A percentile compares a stretch with the other conserved stretches of the same genome.
These are phyloP conservation scores for Sceloporus undulatus DNA, from an alignment of 2,113 vertebrate genomes.

Conservation along the genomic window DNA sequence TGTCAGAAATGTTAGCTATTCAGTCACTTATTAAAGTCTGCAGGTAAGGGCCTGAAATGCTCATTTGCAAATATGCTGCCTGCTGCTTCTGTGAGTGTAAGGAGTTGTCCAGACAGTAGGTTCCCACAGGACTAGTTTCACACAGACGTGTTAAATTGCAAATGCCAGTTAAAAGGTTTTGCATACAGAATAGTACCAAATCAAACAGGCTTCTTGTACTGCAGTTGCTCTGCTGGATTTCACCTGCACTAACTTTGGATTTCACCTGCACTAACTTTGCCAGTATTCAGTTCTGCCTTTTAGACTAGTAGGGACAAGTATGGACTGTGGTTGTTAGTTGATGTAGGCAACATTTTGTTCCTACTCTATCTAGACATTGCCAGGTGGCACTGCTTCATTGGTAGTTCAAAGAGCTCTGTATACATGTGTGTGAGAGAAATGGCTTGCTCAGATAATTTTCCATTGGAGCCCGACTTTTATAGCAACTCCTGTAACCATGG, in stretches of 20 bases:
- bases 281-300: not conserved
- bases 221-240: not conserved
- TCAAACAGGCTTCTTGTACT: not conserved
- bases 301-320: not conserved
- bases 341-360: not conserved
- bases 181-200: not conserved
- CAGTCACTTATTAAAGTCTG: constrained; percentile 2
- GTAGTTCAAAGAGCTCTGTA: constrained; percentile 26
- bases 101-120: constrained; percentile 3
- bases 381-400: not conserved
- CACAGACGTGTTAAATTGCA: not conserved
- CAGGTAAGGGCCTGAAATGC: constrained; percentile 7
- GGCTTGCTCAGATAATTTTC: constrained; percentile 47
- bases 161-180: not conserved
- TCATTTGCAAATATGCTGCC: constrained; percentile 2
- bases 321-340: not conserved
- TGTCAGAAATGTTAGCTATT: not conserved
- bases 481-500: constrained; percentile 44
- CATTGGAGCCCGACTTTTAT: constrained; percentile 29
- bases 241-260: not conserved
- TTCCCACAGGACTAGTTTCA: not conserved
- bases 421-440: constrained; percentile 12
- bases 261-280: not conserved
- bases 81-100: constrained; percentile 5
- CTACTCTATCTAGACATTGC: not conserved